Percentiles rank a stretch among this genome's conserved stretches.
These are phyloP conservation scores for Papilio glaucus DNA, from an alignment of 1,140 invertebrate genomes.

Conservation along the genomic window DNA sequence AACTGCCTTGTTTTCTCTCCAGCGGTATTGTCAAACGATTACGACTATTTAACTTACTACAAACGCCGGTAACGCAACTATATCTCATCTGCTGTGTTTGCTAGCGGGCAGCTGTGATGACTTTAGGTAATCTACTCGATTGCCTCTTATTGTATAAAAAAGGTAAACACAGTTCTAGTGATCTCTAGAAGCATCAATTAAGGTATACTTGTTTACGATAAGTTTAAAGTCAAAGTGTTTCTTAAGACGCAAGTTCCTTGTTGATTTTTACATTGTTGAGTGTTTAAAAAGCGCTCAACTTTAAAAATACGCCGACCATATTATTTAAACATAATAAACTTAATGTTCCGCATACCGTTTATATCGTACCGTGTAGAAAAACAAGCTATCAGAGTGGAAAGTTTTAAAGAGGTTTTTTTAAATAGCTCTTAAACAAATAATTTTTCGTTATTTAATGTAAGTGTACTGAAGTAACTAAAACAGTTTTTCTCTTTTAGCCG, in stretches of 20 bases:
- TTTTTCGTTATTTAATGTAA: too few relatives aligned
- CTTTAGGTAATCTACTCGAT: too few relatives aligned
- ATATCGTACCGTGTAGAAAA: neutral
- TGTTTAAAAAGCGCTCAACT: constrained; percentile 13
- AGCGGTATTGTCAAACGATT: too few relatives aligned
- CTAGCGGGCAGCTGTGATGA: too few relatives aligned
- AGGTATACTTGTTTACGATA: neutral
- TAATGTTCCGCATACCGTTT: neutral
- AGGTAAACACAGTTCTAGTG: neutral
- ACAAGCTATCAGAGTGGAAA: neutral
- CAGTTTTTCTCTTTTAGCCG: too few relatives aligned
- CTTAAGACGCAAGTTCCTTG: neutral
- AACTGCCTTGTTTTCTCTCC: too few relatives aligned
- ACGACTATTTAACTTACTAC: too few relatives aligned
- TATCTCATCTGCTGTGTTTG: too few relatives aligned
- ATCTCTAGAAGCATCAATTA: neutral
- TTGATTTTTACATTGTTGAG: constrained; percentile 2
- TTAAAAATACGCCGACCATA: neutral
- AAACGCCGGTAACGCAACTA: too few relatives aligned
- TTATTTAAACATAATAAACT: neutral
- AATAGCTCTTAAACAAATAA: too few relatives aligned
- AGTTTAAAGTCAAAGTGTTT: neutral
- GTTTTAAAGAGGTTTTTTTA: too few relatives aligned
- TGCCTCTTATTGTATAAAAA: neutral
- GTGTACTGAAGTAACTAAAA: too few relatives aligned